A percentile compares a stretch with the other conserved stretches of the same genome.
Conservation (phyloP, 2,888 invertebrate genomes). For the Acholoe squamosa region DNA sequence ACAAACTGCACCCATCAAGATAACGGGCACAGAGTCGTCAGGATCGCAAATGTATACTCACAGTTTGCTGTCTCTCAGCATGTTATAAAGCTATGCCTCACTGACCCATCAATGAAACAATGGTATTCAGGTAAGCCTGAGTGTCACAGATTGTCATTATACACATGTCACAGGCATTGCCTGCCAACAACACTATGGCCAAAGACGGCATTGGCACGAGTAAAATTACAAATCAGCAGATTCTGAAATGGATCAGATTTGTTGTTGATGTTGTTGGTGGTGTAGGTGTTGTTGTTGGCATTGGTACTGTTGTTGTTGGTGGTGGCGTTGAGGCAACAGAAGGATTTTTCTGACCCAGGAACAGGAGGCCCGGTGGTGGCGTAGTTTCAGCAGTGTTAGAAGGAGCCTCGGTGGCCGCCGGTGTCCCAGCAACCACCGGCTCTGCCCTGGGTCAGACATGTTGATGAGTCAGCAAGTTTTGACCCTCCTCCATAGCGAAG, state of each 20-base stretch:
- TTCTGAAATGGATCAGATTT: background rate
- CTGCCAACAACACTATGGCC: background rate
- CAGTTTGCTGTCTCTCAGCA: background rate
- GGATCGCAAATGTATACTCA: background rate
- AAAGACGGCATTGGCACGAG: background rate
- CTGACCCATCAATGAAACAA: background rate
- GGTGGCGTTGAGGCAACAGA: background rate
- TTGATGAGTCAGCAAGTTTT: constrained; percentile 59
- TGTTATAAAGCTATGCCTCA: background rate
- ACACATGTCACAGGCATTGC: background rate
- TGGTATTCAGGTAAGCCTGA: background rate
- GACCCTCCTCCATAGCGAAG: constrained; percentile 57
- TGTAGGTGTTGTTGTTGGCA: background rate
- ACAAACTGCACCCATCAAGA: background rate
- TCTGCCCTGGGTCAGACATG: constrained; percentile 58
- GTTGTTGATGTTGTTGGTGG: background rate
- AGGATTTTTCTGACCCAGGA: background rate
- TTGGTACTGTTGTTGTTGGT: background rate
- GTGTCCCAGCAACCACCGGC: background rate
- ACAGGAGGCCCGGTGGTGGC: background rate
- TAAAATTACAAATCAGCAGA: background rate
- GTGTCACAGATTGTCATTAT: background rate
- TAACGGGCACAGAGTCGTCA: constrained; percentile 38
- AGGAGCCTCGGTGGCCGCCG: background rate
- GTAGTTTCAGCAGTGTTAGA: no score